A percentile compares a stretch with the other conserved stretches of the same genome.
Evolutionary conservation across 1,140 invertebrate genomes (phyloP).

Genomic region (Ceratoteleas bidentatus): DNA sequence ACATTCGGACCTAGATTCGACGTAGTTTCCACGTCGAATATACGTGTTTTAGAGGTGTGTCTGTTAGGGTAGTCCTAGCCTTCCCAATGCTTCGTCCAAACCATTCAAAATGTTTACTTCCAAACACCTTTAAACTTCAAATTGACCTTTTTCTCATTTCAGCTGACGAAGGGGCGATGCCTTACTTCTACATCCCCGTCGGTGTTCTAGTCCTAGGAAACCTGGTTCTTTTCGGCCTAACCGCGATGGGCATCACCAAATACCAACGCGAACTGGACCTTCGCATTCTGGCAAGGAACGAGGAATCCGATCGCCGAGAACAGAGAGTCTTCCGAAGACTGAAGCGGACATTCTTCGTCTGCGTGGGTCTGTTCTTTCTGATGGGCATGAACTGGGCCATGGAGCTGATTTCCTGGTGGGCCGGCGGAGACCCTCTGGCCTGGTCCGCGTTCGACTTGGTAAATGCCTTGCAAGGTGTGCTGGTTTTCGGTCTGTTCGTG

Average conservation of each 20-base stretch:
- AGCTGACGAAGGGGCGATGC: constrained; percentile 83
- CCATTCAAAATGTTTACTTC: too few relatives aligned
- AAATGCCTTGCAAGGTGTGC: constrained; percentile 81
- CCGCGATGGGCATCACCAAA: constrained; percentile 73
- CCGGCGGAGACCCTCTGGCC: constrained; percentile 74
- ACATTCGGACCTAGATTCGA: too few relatives aligned
- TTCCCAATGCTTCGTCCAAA: too few relatives aligned
- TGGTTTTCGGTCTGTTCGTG: constrained; percentile 81
- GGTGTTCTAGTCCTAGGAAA: constrained; percentile 82
- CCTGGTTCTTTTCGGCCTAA: constrained; percentile 82
- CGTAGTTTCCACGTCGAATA: too few relatives aligned
- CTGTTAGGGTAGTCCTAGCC: too few relatives aligned
- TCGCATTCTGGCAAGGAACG: constrained; percentile 72
- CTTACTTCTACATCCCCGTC: constrained; percentile 85
- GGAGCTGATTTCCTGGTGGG: constrained; percentile 81
- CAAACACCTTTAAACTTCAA: too few relatives aligned
- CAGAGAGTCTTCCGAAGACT: constrained; percentile 70
- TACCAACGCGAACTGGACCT: constrained; percentile 76
- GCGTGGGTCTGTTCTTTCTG: constrained; percentile 81
- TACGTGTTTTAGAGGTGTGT: too few relatives aligned
- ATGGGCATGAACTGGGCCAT: constrained; percentile 83
- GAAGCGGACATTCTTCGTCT: constrained; percentile 76
- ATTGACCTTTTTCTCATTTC: constrained; percentile 12
- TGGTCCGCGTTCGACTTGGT: constrained; percentile 82
- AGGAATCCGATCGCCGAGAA: constrained; percentile 73